Base-by-base conservation (phyloP, 2,113 vertebrate genomes). In the Paracanthobrama guichenoti region DNA sequence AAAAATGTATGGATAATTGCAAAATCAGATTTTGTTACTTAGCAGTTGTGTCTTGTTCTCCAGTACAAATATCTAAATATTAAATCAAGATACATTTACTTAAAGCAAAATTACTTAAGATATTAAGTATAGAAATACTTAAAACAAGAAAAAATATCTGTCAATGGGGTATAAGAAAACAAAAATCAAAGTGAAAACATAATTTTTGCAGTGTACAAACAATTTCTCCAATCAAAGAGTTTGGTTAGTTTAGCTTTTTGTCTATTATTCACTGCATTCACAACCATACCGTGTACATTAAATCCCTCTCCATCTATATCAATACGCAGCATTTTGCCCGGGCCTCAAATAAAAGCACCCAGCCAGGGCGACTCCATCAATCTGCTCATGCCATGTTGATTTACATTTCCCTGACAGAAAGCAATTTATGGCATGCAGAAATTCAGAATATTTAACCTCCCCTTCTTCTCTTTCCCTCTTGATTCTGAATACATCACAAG, bases 371-470 rank as follows among this genome's bases (percentile, higher is more conserved):
- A 88, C 90, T 91, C 89, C 91, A 93, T 93, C 93, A 92, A 91
- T 93, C 92, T 91, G 88, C 86, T 86, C 85, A 84, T 67, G 87
- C 91, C 86, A 91, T 85, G 46, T 81, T 92, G 92, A 93, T 94
- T 93, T 93, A 93, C 92, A 93, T 93, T 91, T 89, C 87, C 78
- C 88, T 80, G 87, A 90, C 91, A 91, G 88, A 88, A 90, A 89
- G 87, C 90, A 89, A 89, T 91, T 92, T 92, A 92, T 91, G 90
- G 90, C 89, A 86, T 86, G 88, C 69, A 67, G 90, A 93, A 92
- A 92, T 91, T 85, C 86, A n/a, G 84, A 85, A 24, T 90, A 90
- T 81, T 91, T 77, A 39, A 73, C 59, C 50, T 42, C 84, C 48
- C 46, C 57, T 39, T 72, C 85, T 87, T 87, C 78, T 85, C 79